Conservation (phyloP, 2,797 vertebrate species). For the Epinephelus coioides region DNA sequence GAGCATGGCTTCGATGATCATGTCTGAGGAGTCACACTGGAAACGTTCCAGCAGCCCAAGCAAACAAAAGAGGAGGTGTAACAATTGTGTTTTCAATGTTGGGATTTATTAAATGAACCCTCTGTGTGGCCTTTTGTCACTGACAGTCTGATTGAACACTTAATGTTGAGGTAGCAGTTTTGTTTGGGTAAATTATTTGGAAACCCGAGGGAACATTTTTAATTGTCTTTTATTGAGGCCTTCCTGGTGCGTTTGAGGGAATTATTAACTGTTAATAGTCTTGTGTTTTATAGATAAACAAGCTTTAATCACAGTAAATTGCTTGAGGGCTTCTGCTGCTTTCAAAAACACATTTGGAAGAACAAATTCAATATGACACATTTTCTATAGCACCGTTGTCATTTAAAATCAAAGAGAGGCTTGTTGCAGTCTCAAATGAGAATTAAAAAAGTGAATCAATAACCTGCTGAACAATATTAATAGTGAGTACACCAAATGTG, state of each 20-base stretch:
- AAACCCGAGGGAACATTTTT: constrained; percentile 55
- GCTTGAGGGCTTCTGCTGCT: constrained; percentile 40
- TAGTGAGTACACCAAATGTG: constrained; percentile 16
- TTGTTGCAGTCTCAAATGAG: constrained; percentile 22
- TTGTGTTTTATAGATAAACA: constrained; percentile 54
- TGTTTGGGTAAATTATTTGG: constrained; percentile 52
- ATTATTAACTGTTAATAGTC: constrained; percentile 55
- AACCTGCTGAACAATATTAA: constrained; percentile 21
- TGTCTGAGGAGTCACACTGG: constrained; percentile 48
- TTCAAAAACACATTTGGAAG: constrained; percentile 46
- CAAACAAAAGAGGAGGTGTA: constrained; percentile 27
- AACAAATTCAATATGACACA: constrained; percentile 39
- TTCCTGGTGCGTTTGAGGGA: constrained; percentile 38
- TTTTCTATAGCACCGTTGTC: constrained; percentile 28
- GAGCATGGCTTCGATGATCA: constrained; percentile 8
- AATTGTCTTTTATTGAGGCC: constrained; percentile 55
- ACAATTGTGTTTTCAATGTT: constrained; percentile 24
- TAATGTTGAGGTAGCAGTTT: constrained; percentile 27
- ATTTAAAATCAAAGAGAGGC: constrained; percentile 38
- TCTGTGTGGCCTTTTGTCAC: constrained; percentile 13
- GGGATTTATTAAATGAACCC: constrained; percentile 34
- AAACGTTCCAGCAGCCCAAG: constrained; percentile 18
- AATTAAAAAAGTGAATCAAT: constrained; percentile 31
- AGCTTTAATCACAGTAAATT: constrained; percentile 57
- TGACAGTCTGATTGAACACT: constrained; percentile 29